Evolutionary conservation across 2,888 invertebrate genomes (phyloP).

Genomic region (Dasysyrphus tricinctus): DNA sequence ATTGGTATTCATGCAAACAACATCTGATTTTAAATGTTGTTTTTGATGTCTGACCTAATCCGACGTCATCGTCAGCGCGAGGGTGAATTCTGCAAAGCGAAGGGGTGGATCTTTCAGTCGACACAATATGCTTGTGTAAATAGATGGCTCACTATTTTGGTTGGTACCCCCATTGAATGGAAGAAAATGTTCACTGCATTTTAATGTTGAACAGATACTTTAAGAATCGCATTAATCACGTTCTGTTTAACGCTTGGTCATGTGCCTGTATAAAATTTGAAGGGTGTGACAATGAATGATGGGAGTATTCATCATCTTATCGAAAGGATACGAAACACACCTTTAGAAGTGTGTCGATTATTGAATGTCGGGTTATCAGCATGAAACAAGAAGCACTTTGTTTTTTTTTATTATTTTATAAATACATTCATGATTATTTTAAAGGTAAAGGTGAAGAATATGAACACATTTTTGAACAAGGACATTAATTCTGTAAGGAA

Average conservation of each 20-base stretch:
- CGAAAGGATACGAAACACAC: constrained; percentile 81
- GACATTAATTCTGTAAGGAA: no score
- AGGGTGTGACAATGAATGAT: constrained; percentile 83
- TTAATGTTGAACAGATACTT: constrained; percentile 75
- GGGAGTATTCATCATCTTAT: constrained; percentile 79
- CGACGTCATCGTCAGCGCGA: constrained; percentile 8
- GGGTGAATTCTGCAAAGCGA: constrained; percentile 42
- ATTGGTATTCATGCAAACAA: constrained; percentile 38
- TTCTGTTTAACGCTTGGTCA: constrained; percentile 73
- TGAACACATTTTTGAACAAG: no score
- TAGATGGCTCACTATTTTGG: constrained; percentile 49
- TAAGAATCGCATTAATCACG: constrained; percentile 82
- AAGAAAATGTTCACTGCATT: constrained; percentile 53
- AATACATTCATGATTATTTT: no score
- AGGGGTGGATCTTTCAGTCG: constrained; percentile 54
- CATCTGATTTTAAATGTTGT: constrained; percentile 55
- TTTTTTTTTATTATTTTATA: not conserved
- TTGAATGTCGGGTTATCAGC: constrained; percentile 10
- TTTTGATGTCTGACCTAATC: constrained; percentile 54
- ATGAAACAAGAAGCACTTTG: not conserved
- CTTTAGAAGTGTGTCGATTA: constrained; percentile 76
- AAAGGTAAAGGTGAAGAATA: no score
- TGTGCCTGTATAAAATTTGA: constrained; percentile 72
- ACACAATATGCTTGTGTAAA: constrained; percentile 38
- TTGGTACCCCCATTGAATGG: constrained; percentile 42